Base-by-base conservation (phyloP, 2,888 invertebrate species). In the Acrobasis consociella region DNA sequence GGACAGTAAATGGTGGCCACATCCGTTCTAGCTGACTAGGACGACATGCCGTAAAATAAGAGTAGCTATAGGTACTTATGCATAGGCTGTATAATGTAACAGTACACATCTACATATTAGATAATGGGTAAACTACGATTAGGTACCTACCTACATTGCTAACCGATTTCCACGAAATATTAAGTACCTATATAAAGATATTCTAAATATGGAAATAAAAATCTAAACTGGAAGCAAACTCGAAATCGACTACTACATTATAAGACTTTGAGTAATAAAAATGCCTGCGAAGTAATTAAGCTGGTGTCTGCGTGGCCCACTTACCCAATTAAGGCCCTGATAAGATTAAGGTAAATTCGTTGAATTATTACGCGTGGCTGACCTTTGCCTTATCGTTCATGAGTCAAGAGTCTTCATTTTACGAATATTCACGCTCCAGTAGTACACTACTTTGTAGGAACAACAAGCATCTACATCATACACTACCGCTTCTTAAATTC, bases 281-380 rank as follows among this genome's bases (percentile, higher is more conserved):
- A 51, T 22, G 22, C 11, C 13, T 31, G 31, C n/a, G 38, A 39
- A 31, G 55, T 55, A 56, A 56, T 56, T 56, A 46, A 56, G 56
- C 49, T 16, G 7, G 37, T 49, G 49, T 49, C 56, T 49, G 49
- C 38, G 58, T 49, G 69, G 31, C 65, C 69, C 51, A 72, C 62
- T 72, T 68, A 68, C 70, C 72, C 66, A 71, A 71, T 70, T 71
- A 65, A 52, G 46, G 46, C 49, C 55, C 65, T 63, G 72, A 73
- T 72, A 71, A 73, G 72, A 71, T 71, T 65, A 65, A 60, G 50
- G 64, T 62, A 63, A 60, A 50, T 60, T 51, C 56, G 31, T 60
- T 39, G 22, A 63, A 50, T 46, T 51, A 50, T 59, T 50, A 59
- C 38, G 38, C 42, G 15, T 15, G 8, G 38, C n/a, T 60, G 51